Conservation (phyloP, 2,888 invertebrate genomes). For the Sphaeridia pumilis region DNA sequence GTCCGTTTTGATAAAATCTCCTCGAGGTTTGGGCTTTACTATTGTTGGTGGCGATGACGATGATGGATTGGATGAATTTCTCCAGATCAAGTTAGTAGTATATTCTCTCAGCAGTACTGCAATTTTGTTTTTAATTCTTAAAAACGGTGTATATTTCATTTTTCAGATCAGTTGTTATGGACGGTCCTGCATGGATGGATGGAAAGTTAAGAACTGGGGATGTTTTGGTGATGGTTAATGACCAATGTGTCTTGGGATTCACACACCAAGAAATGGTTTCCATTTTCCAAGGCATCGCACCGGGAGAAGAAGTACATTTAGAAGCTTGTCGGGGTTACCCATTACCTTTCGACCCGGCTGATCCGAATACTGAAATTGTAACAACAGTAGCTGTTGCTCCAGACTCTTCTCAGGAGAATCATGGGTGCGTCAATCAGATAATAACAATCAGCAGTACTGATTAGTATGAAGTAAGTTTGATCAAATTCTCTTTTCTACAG, state of each 20-base stretch:
- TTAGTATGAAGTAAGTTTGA: no score
- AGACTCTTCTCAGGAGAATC: conserved; percentile 19
- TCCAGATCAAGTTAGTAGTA: conserved; percentile 66
- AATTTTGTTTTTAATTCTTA: neutral
- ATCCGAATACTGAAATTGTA: conserved; percentile 90
- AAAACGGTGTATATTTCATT: no score
- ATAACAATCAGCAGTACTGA: no score
- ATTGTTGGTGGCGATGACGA: conserved; percentile 84
- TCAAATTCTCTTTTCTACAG: neutral
- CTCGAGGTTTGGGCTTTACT: conserved; percentile 88
- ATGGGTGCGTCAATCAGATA: no score
- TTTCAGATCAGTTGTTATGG: conserved; percentile 66
- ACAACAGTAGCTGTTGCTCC: conserved; percentile 73
- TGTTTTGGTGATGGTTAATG: conserved; percentile 83
- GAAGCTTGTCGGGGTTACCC: conserved; percentile 93
- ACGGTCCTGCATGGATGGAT: conserved; percentile 92
- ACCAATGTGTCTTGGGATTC: conserved; percentile 79
- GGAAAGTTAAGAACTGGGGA: conserved; percentile 77
- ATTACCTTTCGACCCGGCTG: conserved; percentile 87
- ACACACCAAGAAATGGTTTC: conserved; percentile 91
- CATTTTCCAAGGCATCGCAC: conserved; percentile 85
- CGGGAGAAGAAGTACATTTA: conserved; percentile 73
- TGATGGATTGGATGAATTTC: conserved; percentile 65
- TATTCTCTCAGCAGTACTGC: conserved; percentile 31
- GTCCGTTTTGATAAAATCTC: conserved; percentile 77